Evolutionary conservation across 2,797 vertebrate species (phyloP), one percentile per base, ranked within the genome.

Genomic region (Amphiprion clarkii): DNA sequence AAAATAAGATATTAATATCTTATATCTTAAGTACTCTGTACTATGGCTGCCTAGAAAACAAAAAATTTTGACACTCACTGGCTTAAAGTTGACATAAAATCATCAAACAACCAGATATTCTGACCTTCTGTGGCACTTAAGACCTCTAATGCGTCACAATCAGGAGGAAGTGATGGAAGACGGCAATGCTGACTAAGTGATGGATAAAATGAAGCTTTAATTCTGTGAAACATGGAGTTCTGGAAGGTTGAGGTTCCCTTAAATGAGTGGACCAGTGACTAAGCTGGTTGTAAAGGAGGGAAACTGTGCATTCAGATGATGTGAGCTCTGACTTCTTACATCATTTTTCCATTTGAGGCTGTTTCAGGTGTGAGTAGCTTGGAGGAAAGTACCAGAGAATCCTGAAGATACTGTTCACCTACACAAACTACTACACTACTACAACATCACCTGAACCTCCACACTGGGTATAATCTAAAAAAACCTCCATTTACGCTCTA

Each of bases 321-420:
- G 21, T 27, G 63, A 40, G 31, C 33, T 5, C 14, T 42, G 51
- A 67, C 2, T 23, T 5, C 53, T 16, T 27, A 57, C 46, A 21
- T 21, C 16, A 44, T 33, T 9, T 71, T 77, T 66, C 44, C 44
- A 46, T 17, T 6, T 1, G 19, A 46, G 44, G 19, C 7, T 13
- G 42, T 62, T 67, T 72, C 51, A 54, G 31, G 51, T 42, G 54
- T 55, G 1, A 46, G 16, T 17, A 46, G 16, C 6, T 46, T 10
- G 31, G 62, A 49, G 57, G 51, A 67, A 78, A 72, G 69, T 62
- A 67, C 63, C 69, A 57, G 27, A 62, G n/a, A 67, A 72, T 55
- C 57, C 57, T 33, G n/a, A 52, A 29, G 44, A n/a, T 33, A 2
- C 31, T 31, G 21, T 16, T 19, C 56, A 60, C 56, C 54, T 25